A percentile compares a stretch with the other conserved stretches of the same genome.
These are phyloP conservation scores for Lacerta agilis DNA, from an alignment of 2,797 vertebrate genomes.

Conservation along the genomic window DNA sequence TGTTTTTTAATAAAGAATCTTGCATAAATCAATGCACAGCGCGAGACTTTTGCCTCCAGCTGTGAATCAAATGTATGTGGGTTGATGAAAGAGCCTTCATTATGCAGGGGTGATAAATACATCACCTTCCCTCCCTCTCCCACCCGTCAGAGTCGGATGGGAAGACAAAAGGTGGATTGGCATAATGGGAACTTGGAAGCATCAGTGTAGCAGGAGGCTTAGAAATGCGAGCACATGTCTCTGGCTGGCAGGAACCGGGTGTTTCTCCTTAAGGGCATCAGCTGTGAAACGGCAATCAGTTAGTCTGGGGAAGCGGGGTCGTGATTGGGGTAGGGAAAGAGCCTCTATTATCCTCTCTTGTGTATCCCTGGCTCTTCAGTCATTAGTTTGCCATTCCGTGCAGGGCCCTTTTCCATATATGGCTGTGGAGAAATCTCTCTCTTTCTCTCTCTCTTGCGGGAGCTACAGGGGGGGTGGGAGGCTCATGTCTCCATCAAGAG, in stretches of 20 bases:
- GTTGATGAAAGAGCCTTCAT: neutral
- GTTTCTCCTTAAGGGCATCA: neutral
- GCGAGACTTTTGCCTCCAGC: neutral
- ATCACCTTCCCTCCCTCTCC: neutral
- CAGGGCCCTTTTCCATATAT: neutral
- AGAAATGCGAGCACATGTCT: neutral
- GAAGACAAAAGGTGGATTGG: neutral
- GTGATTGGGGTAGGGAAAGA: no score
- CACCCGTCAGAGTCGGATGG: neutral
- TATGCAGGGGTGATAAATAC: neutral
- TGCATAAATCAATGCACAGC: neutral
- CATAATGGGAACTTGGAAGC: constrained; percentile 1
- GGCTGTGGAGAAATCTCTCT: accelerated
- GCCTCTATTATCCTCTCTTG: neutral
- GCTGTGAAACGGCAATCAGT: neutral
- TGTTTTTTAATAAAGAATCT: constrained; percentile 1
- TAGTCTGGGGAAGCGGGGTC: neutral
- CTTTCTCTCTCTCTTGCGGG: neutral
- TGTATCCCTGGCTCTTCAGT: neutral
- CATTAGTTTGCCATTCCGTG: neutral
- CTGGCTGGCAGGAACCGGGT: neutral
- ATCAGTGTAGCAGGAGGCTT: neutral
- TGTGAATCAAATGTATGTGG: neutral
- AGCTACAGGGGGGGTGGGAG: neutral
- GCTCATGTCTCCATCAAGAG: neutral